A percentile compares a stretch with the other conserved stretches of the same genome.
Evolutionary conservation across 2,113 vertebrate species (phyloP).

Genomic region (Eptesicus fuscus): DNA sequence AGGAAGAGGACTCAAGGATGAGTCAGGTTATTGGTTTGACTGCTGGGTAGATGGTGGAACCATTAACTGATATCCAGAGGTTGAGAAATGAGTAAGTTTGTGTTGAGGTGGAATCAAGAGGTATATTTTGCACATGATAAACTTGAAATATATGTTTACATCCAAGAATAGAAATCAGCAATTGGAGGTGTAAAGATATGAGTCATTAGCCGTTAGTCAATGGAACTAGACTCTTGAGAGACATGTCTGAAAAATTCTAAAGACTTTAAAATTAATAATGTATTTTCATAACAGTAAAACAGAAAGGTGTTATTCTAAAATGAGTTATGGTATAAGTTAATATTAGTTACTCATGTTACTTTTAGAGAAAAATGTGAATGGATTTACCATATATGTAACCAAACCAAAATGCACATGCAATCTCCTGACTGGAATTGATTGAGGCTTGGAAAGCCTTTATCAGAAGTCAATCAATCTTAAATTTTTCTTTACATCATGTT

Average conservation of each 20-base stretch:
- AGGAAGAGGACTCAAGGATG: background rate
- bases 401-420: background rate
- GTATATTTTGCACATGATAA: background rate
- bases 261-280: background rate
- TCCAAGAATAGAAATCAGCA: background rate
- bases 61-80: background rate
- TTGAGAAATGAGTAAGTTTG: background rate
- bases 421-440: background rate
- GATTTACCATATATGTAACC: background rate
- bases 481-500: background rate
- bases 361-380: background rate
- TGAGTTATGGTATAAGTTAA: background rate
- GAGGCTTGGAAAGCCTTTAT: background rate
- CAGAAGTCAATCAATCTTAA: background rate
- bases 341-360: background rate
- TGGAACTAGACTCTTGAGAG: background rate
- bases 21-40: background rate
- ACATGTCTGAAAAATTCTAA: background rate
- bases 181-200: background rate
- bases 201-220: background rate
- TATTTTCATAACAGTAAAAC: background rate
- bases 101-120: background rate
- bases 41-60: background rate
- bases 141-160: background rate
- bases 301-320: background rate